Evolutionary conservation across 2,888 invertebrate species (phyloP).

Genomic region (Apamea epomidion): DNA sequence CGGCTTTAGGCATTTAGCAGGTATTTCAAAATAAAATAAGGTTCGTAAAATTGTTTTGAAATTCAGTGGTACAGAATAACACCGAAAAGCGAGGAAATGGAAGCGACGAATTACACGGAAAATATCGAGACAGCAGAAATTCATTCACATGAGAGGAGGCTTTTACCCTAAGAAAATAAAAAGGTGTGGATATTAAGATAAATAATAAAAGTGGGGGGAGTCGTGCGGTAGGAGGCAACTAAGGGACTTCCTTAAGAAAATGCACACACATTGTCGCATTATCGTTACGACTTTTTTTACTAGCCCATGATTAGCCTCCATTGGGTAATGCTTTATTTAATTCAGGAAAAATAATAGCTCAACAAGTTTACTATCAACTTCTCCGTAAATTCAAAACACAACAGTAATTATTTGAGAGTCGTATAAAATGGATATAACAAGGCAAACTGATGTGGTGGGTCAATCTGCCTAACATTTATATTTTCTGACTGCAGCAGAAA

Average conservation of each 20-base stretch:
- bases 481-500: background rate
- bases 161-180: constrained; percentile 2
- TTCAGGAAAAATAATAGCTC: too few relatives aligned
- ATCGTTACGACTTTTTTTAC: background rate
- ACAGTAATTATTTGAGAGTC: background rate
- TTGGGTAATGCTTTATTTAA: too few relatives aligned
- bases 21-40: background rate
- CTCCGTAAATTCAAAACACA: background rate
- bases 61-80: background rate
- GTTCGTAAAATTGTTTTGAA: background rate
- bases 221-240: background rate
- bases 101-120: background rate
- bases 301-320: too few relatives aligned
- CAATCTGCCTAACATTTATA: background rate
- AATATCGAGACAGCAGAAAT: background rate
- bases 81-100: background rate
- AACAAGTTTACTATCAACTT: too few relatives aligned
- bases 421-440: background rate
- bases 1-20: background rate
- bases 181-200: constrained; percentile 1
- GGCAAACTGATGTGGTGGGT: background rate
- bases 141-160: background rate
- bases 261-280: background rate
- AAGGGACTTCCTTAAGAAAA: background rate
- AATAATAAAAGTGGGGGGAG: background rate